A percentile compares a stretch with the other conserved stretches of the same genome.
These are phyloP conservation scores for Gryllus bimaculatus DNA, from an alignment of 1,140 invertebrate genomes.

Conservation along the genomic window DNA sequence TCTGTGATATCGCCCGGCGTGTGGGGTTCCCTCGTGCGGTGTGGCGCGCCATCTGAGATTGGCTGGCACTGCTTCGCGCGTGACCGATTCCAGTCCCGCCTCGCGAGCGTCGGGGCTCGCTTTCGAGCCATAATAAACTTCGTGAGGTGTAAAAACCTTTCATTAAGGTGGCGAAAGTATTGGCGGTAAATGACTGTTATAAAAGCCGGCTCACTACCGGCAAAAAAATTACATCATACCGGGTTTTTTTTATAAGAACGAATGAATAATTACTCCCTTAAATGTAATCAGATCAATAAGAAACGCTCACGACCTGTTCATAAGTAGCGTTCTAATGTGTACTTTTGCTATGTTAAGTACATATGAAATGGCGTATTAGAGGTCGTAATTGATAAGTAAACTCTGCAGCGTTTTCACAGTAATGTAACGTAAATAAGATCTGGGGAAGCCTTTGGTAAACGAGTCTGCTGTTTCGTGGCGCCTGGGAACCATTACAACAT, in stretches of 20 bases:
- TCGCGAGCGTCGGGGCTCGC: not conserved
- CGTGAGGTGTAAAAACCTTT: slow-evolving; percentile 1
- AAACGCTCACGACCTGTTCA: slow-evolving; percentile 3
- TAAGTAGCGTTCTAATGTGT: not conserved
- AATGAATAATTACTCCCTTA: slow-evolving; percentile 1
- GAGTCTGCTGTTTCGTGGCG: not conserved
- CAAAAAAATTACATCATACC: slow-evolving; percentile 5
- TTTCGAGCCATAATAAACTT: not conserved
- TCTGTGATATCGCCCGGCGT: too few relatives aligned
- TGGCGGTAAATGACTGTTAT: not conserved
- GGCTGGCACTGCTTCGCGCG: not conserved
- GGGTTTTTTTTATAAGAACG: not conserved
- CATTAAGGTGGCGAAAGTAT: not conserved
- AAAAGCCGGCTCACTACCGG: not conserved
- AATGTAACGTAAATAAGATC: not conserved
- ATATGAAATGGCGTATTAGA: not conserved
- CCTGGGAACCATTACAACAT: not conserved
- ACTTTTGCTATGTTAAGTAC: slow-evolving; percentile 1
- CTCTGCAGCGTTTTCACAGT: not conserved
- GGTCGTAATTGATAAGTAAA: slow-evolving; percentile 1
- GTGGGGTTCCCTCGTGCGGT: too few relatives aligned
- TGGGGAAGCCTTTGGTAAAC: not conserved
- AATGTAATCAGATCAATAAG: not conserved
- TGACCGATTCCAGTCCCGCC: not conserved
- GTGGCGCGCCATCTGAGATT: not conserved